phyloP scores from a whole-genome alignment of 2,797 vertebrate genomes.

The Lutra lutra region DNA sequence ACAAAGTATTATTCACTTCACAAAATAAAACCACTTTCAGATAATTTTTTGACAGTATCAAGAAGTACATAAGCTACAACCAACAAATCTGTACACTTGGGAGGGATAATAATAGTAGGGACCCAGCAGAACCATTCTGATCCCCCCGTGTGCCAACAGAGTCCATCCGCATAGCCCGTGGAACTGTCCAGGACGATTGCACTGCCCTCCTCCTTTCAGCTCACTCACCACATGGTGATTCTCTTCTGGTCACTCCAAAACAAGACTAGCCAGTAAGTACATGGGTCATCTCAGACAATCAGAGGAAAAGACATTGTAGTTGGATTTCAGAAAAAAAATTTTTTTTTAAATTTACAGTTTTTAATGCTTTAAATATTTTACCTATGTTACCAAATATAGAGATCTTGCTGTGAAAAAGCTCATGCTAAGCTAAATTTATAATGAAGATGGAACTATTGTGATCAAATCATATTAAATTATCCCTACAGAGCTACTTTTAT shows the following conservation, averaged over 20 bases:
- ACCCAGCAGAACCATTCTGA: constrained; percentile 71
- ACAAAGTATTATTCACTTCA: constrained; percentile 90
- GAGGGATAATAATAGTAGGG: constrained; percentile 70
- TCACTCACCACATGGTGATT: constrained; percentile 66
- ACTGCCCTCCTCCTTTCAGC: constrained; percentile 53
- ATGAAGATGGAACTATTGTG: constrained; percentile 72
- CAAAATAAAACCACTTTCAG: constrained; percentile 91
- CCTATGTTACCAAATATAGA: constrained; percentile 77
- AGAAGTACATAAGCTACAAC: constrained; percentile 87
- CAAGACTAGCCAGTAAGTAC: constrained; percentile 70
- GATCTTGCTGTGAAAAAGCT: constrained; percentile 82
- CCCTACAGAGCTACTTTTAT: constrained; percentile 75
- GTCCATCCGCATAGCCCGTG: constrained; percentile 76
- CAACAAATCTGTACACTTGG: constrained; percentile 83
- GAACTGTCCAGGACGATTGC: constrained; percentile 73
- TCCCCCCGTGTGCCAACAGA: constrained; percentile 55
- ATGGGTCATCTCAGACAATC: constrained; percentile 72
- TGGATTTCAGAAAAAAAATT: constrained; percentile 18
- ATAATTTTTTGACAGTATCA: constrained; percentile 87
- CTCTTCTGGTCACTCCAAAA: constrained; percentile 84
- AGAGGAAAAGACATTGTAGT: constrained; percentile 45
- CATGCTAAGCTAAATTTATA: constrained; percentile 80
- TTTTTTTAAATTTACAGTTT: constrained; percentile 36
- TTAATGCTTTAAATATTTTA: constrained; percentile 67
- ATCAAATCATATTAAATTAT: constrained; percentile 65